A percentile compares a stretch with the other conserved stretches of the same genome.
These are phyloP conservation scores for Malacosoma neustria DNA, from an alignment of 2,888 invertebrate genomes.

Conservation along the genomic window DNA sequence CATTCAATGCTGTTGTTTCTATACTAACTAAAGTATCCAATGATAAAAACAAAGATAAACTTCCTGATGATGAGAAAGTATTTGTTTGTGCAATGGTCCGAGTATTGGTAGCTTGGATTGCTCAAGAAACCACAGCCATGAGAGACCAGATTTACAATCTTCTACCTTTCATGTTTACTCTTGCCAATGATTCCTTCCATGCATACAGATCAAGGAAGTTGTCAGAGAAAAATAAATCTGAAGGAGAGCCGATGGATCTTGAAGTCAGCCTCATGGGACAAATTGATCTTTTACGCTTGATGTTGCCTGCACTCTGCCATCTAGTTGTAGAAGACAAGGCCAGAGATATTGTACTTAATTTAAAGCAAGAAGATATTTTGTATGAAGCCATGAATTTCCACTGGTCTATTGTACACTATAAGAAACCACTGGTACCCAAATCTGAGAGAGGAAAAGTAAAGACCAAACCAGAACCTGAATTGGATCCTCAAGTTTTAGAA, in stretches of 20 bases:
- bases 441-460: constrained; percentile 84
- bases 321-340: constrained; percentile 93
- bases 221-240: constrained; percentile 79
- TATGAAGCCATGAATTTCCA: constrained; percentile 87
- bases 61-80: constrained; percentile 80
- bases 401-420: constrained; percentile 91
- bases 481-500: constrained; percentile 82
- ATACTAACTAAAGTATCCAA: constrained; percentile 82
- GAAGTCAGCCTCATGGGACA: constrained; percentile 66
- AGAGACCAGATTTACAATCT: constrained; percentile 87
- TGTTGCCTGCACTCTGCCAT: constrained; percentile 93
- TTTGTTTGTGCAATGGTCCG: constrained; percentile 90
- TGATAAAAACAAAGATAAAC: constrained; percentile 82
- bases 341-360: constrained; percentile 83
- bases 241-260: constrained; percentile 66
- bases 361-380: constrained; percentile 86
- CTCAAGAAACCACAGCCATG: constrained; percentile 93
- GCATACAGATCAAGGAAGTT: constrained; percentile 80
- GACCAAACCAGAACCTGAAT: constrained; percentile 83
- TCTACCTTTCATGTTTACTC: constrained; percentile 85
- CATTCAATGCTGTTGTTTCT: constrained; percentile 87
- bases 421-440: constrained; percentile 86
- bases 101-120: constrained; percentile 91
- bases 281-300: constrained; percentile 84
- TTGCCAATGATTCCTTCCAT: constrained; percentile 89